These are phyloP conservation scores for Drosophila paramelanica DNA, from an alignment of 2,888 invertebrate species.

Conservation along the genomic window DNA sequence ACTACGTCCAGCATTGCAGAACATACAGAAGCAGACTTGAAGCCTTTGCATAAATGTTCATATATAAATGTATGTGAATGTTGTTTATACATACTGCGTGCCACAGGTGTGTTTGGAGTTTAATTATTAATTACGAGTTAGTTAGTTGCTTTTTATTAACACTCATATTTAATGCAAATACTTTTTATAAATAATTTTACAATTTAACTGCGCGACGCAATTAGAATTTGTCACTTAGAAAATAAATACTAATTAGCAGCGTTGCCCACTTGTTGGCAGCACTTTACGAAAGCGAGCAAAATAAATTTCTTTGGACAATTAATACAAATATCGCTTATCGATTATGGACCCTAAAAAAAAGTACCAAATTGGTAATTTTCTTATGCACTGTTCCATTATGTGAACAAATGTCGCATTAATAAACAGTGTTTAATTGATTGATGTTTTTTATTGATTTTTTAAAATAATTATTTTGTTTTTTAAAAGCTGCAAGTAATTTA, in stretches of 20 bases:
- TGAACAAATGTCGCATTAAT: no score
- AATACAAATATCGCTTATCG: neutral
- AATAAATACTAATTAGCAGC: neutral
- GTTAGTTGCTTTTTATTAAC: neutral
- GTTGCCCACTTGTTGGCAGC: no score
- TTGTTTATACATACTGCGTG: neutral
- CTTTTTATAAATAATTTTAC: neutral
- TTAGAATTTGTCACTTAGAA: neutral
- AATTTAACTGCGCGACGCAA: neutral
- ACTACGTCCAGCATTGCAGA: slow-evolving; percentile 13
- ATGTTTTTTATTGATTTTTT: neutral
- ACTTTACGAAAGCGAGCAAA: no score
- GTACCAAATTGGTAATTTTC: neutral
- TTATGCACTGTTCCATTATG: neutral
- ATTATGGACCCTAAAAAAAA: no score
- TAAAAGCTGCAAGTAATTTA: neutral
- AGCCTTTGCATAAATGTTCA: neutral
- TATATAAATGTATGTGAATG: neutral
- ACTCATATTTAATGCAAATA: neutral
- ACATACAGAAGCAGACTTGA: neutral
- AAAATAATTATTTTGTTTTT: neutral
- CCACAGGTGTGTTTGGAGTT: neutral
- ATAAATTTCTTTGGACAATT: neutral
- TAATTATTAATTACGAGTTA: no score
- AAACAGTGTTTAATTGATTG: neutral